Base-by-base conservation (phyloP, 1,140 invertebrate genomes). In the Sycophila sp. region DNA sequence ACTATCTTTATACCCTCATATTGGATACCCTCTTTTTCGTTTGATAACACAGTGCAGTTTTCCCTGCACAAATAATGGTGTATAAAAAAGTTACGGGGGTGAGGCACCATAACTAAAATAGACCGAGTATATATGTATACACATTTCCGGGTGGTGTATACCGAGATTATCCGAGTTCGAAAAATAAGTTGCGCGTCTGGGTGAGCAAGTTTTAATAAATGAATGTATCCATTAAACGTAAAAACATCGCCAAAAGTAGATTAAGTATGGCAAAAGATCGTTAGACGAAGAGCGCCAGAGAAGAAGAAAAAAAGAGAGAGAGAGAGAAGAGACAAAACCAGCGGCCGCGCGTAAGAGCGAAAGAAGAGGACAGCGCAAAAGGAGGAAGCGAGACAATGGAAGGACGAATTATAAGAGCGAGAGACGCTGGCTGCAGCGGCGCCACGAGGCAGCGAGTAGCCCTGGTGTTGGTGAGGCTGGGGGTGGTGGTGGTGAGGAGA, bases 351-450 rank as follows among this genome's bases (percentile, higher is more conserved):
- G 17, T 47, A 22, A 10, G n/a, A n/a, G 19, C n/a, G 10, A 22
- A 22, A 47, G 42, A 47, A 47, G 24, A 47, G 24, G 19, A 11
- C 30, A 38, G 15, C 28, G 47, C 62, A 55, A 55, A 40, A 63
- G 26, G 49, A 68, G 36, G 4, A 42, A 42, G 49, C 5, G 51
- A 66, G 36, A 66, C 36, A 66, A 66, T 56, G 30, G 30, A 38
- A 45, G 47, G 68, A 65, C 53, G 56, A 70, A 73, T 66, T 59
- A 64, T 59, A 66, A 65, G 53, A 72, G 59, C 26, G n/a, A 42
- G 34, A 58, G 8, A 36, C 10, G 19, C 7, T 38, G 53, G 17
- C 30, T 56, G 15, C 30, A 56, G 30, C 13, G 53, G 17, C 30
- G 30, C 53, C 53, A 56, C 53, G 53, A 56, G 17, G 53, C 15